Evolutionary conservation across 2,113 vertebrate species (phyloP), one percentile per base, ranked within the genome.

Genomic region (Austrofundulus limnaeus): DNA sequence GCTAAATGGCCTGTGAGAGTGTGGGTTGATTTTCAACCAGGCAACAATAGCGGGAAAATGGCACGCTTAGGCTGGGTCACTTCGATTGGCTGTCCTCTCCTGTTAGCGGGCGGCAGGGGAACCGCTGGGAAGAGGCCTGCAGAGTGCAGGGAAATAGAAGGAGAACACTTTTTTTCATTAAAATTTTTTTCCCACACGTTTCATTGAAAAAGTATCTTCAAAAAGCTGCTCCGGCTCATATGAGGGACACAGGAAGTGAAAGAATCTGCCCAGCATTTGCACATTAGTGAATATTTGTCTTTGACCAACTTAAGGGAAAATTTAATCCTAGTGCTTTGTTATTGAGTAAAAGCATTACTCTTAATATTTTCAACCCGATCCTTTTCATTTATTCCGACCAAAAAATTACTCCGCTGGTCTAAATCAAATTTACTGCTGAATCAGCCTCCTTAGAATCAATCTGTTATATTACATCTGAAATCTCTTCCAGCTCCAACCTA

Each of bases 81-180:
- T 89, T 83, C 70, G 72, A 86, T 87, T 85, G 86, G 71, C 88
- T 87, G 85, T 87, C 82, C 60, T 72, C 64, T 82, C 78, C 85
- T 57, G 75, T 90, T 90, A 90, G 79, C 3, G 6, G 54, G 67
- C 59, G 38, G 65, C 16, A 11, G n/a, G 71, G 78, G 62, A 52
- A 84, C 79, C 31, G 48, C 61, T 67, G 75, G 66, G 77, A 78
- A 72, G 62, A 62, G 54, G 60, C 61, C 16, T 6, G 17, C 56
- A 66, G 56, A 38, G 49, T 21, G 31, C 31, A 11, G 23, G 9
- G 24, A 34, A 49, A 57, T 4, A 2, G 47, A 34, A 42, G 21
- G 42, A 42, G 70, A 71, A 21, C 5, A 1, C 10, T 11, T 13
- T 45, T 11, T 5, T 19, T 45, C 7, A n/a, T 11, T n/a, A n/a